Evolutionary conservation across 2,113 vertebrate species (phyloP).

Genomic region (Argyrosomus japonicus): DNA sequence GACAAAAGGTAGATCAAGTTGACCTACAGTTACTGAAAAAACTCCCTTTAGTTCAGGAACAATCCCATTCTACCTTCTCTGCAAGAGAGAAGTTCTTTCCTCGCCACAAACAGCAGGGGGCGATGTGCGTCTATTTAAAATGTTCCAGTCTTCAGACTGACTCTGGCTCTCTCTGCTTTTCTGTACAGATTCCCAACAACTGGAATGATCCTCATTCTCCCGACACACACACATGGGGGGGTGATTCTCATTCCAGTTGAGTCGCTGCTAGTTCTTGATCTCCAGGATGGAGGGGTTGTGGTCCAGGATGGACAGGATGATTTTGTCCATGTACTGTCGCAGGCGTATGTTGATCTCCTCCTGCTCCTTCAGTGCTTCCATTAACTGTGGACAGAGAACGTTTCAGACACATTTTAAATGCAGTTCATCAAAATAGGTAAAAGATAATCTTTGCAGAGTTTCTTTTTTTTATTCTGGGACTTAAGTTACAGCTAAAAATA

Average conservation of each 20-base stretch:
- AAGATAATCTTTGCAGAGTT: background rate
- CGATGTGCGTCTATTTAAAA: conserved; percentile 47
- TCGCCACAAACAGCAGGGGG: conserved; percentile 71
- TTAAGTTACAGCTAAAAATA: background rate
- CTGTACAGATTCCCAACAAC: conserved; percentile 32
- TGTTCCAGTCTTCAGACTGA: conserved; percentile 27
- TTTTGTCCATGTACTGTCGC: conserved; percentile 99
- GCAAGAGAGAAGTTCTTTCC: conserved; percentile 29
- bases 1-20: conserved; percentile 2
- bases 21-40: conserved; percentile 46
- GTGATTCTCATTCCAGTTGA: conserved; percentile 52
- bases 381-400: conserved; percentile 84
- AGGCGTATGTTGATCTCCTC: conserved; percentile 96
- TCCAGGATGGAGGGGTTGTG: conserved; percentile 98
- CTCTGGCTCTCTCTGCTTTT: conserved; percentile 49
- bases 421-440: background rate
- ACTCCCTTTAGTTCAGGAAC: conserved; percentile 61
- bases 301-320: conserved; percentile 96
- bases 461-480: background rate
- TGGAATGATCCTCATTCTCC: conserved; percentile 48
- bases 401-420: background rate
- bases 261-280: conserved; percentile 90
- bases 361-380: conserved; percentile 98
- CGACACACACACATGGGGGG: background rate
- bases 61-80: background rate